Evolutionary conservation across 2,113 vertebrate species (phyloP).

Genomic region (cattle (Bos taurus)): DNA sequence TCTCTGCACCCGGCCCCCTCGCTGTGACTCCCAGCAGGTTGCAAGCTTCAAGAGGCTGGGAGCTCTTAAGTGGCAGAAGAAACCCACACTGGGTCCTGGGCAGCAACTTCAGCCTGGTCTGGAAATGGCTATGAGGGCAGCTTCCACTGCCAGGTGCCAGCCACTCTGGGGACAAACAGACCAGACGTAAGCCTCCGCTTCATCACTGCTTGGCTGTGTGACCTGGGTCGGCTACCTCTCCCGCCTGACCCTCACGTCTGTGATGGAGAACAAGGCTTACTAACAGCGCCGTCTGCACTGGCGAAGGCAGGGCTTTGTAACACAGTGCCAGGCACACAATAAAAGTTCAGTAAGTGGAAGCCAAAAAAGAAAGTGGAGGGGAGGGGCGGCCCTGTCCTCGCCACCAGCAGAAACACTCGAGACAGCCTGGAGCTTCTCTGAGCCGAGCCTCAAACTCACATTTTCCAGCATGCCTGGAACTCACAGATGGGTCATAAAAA

Average conservation of each 20-base stretch:
- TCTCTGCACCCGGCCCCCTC: background rate
- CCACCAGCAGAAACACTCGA: background rate
- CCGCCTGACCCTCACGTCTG: background rate
- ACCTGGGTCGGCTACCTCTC: background rate
- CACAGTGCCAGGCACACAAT: background rate
- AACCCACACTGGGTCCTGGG: background rate
- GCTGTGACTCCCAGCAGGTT: background rate
- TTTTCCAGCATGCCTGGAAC: background rate
- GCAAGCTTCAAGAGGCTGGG: background rate
- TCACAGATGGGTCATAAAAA: background rate
- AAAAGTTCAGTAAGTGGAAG: background rate
- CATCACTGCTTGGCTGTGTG: background rate
- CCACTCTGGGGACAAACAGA: background rate
- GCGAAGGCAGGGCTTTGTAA: background rate
- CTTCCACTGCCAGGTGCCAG: background rate
- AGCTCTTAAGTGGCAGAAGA: background rate
- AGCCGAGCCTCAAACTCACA: background rate
- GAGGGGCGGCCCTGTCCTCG: background rate
- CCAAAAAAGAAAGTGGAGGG: background rate
- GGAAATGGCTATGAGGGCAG: slow-evolving; percentile 49
- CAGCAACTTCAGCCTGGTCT: background rate
- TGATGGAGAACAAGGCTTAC: background rate
- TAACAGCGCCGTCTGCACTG: rapidly evolving
- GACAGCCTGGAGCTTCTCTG: background rate
- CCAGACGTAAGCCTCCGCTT: background rate